Base-by-base conservation (phyloP, 2,888 invertebrate genomes). In the Melipona beecheii region DNA sequence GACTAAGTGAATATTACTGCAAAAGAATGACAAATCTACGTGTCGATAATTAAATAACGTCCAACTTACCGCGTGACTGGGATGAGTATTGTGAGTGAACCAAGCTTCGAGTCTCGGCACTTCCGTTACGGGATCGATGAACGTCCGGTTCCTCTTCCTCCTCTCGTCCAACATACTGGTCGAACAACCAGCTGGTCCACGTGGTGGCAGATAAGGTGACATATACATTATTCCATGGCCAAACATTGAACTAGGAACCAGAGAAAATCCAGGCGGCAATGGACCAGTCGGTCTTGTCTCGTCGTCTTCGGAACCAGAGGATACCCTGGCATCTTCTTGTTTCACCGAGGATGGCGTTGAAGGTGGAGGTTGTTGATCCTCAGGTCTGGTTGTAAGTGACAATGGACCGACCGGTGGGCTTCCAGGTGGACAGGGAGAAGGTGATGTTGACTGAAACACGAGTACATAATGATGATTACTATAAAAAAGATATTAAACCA, bases 41-140 rank as follows among this genome's bases (percentile, higher is more conserved):
- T 65, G 58, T 49, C 73, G 73, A 84, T 83, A 84, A 73, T 75
- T 58, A 77, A 60, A 21, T 31, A 65, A 11, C 24, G 49, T 19
- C 56, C 58, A 69, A 85, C 84, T 84, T 92, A 94, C 94, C 91
- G 94, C 98, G 95, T 99, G 99, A 90, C 99, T 98, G 60, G 99
- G 99, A 95, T 99, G 99, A 56, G 99, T 99, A 95, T 99, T 99
- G 95, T 98, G 97, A 52, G 97, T 97, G 95, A 99, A 99, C 99
- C 99, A 99, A 93, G 98, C 98, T 94, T 98, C 98, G 86, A 98
- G 95, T 86, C 98, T 96, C 31, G 98, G 98, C 78, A 99, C 99
- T 95, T 99, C 99, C 24, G 99, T 98, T 36, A 99, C 98, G 0
- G 99, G 99, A 95, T 99, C 99, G 92, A 99, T 99, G 95, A 99